These are phyloP conservation scores for Embidobia sp. DNA, from an alignment of 2,888 invertebrate genomes.

Conservation along the genomic window DNA sequence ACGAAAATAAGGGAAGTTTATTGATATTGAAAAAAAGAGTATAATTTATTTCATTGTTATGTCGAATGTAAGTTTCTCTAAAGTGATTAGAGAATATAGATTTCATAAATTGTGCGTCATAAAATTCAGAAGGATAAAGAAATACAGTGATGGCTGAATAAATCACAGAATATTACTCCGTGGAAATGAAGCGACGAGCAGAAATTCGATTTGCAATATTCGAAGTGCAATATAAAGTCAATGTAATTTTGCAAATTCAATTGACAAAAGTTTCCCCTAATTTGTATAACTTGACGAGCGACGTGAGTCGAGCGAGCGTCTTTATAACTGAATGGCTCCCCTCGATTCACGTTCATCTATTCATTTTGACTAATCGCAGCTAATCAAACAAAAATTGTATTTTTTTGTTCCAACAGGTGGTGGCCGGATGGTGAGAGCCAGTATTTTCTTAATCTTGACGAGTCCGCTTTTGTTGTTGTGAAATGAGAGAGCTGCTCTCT, in stretches of 20 bases:
- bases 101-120: too few relatives aligned
- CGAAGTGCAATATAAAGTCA: not conserved
- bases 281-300: not conserved
- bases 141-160: too few relatives aligned
- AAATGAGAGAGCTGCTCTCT: constrained; percentile 61
- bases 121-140: too few relatives aligned
- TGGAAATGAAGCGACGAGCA: too few relatives aligned
- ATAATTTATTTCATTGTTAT: too few relatives aligned
- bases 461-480: constrained; percentile 70
- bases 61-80: too few relatives aligned
- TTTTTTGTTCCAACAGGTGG: constrained; percentile 68
- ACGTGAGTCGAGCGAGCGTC: constrained; percentile 3
- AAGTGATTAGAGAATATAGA: too few relatives aligned
- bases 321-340: constrained; percentile 22
- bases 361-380: constrained; percentile 39
- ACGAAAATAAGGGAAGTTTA: too few relatives aligned
- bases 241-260: not conserved
- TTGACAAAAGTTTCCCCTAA: not conserved
- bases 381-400: constrained; percentile 50
- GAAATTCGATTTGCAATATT: too few relatives aligned
- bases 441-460: constrained; percentile 67
- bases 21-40: too few relatives aligned
- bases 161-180: too few relatives aligned
- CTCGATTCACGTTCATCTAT: constrained; percentile 8
- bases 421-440: constrained; percentile 67